These are phyloP conservation scores for Limosa lapponica DNA, from an alignment of 2,797 vertebrate species.

Conservation along the genomic window DNA sequence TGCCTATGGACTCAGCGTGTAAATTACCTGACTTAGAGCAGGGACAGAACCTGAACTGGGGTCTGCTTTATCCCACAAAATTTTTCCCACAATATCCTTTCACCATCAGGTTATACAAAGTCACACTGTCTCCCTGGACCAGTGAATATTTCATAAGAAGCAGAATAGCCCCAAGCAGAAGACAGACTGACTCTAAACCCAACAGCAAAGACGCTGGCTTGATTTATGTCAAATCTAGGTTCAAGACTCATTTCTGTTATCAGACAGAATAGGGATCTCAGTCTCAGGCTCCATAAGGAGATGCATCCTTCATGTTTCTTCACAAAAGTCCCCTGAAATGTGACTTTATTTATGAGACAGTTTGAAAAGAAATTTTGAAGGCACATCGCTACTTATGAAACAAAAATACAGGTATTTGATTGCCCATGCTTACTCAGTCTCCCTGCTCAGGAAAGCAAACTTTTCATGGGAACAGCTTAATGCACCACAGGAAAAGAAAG, in stretches of 20 bases:
- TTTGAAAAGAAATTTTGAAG: not conserved
- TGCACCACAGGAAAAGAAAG: not conserved
- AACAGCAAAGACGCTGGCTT: not conserved
- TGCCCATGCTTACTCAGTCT: not conserved
- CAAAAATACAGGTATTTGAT: not conserved
- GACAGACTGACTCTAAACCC: constrained; percentile 17
- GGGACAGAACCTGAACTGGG: not conserved
- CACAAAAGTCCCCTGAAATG: not conserved
- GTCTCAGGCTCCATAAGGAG: not conserved
- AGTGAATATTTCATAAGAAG: constrained; percentile 61
- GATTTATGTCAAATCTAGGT: constrained; percentile 12
- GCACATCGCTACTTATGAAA: not conserved
- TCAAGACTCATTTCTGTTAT: not conserved
- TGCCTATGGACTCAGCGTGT: not conserved
- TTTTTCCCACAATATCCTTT: not conserved
- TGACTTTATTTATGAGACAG: not conserved
- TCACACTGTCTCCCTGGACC: constrained; percentile 5
- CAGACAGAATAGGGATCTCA: not conserved
- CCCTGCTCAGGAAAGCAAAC: not conserved
- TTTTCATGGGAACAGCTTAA: not conserved
- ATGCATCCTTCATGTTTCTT: not conserved
- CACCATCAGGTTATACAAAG: not conserved
- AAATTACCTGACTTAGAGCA: not conserved
- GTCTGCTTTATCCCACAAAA: not conserved
- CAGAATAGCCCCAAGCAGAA: constrained; percentile 57